A percentile compares a stretch with the other conserved stretches of the same genome.
phyloP scores from a whole-genome alignment of 2,797 vertebrate genomes.

The Dermochelys coriacea region DNA sequence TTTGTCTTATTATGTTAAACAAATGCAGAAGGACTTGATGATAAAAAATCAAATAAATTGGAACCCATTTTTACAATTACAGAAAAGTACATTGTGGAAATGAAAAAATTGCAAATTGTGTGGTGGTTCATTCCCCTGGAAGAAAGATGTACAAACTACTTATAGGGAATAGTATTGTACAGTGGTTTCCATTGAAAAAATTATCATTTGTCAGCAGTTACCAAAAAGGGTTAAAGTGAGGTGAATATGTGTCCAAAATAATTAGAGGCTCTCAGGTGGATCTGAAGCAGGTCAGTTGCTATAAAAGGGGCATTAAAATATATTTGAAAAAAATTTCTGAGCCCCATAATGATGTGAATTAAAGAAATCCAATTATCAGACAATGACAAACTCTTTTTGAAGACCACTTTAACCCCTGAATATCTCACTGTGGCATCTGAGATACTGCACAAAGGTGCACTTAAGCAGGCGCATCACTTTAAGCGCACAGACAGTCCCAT shows the following conservation, averaged over 20 bases:
- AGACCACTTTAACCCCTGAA: not conserved
- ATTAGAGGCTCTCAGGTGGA: not conserved
- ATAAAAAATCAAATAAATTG: not conserved
- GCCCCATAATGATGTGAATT: not conserved
- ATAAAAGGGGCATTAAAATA: not conserved
- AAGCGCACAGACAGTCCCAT: not conserved
- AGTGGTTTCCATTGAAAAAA: not conserved
- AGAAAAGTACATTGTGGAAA: not conserved
- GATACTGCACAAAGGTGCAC: not conserved
- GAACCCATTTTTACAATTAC: not conserved
- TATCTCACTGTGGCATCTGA: not conserved
- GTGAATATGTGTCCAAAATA: not conserved
- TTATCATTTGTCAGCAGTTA: not conserved
- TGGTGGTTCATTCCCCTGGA: not conserved
- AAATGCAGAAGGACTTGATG: not conserved
- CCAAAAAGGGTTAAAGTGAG: not conserved
- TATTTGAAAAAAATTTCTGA: not conserved
- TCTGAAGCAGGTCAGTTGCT: not conserved
- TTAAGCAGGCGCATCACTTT: not conserved
- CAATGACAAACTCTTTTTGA: rapidly evolving
- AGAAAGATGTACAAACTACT: not conserved
- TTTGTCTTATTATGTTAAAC: not conserved
- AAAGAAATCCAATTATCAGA: not conserved
- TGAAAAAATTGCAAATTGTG: not conserved
- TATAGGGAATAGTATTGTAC: not conserved